Percentiles rank a stretch among this genome's conserved stretches.
These are phyloP conservation scores for Ciconia boyciana DNA, from an alignment of 2,113 vertebrate species.

Conservation along the genomic window DNA sequence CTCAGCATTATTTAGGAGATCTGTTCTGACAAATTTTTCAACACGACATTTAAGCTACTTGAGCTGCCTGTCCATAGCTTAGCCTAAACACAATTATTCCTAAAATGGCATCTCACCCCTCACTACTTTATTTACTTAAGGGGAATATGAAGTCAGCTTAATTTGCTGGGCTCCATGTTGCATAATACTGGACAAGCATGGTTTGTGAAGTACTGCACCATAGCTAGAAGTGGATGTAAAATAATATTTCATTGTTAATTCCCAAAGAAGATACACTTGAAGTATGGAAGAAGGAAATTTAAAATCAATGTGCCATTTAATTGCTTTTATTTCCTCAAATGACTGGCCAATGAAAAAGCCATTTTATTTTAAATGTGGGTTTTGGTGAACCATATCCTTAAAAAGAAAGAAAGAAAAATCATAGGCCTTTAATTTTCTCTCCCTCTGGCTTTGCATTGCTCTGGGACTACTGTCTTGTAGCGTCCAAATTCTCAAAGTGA, in stretches of 20 bases:
- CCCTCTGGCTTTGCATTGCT: background rate
- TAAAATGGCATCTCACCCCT: background rate
- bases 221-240: background rate
- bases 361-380: background rate
- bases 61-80: background rate
- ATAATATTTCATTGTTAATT: slow-evolving; percentile 2
- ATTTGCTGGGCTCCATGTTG: background rate
- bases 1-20: background rate
- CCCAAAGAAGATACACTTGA: background rate
- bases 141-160: background rate
- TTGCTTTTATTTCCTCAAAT: slow-evolving; percentile 39
- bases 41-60: background rate
- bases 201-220: background rate
- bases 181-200: background rate
- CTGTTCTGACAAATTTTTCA: background rate
- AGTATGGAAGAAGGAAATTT: slow-evolving; percentile 1
- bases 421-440: background rate
- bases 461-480: background rate
- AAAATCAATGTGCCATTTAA: slow-evolving; percentile 45
- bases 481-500: background rate
- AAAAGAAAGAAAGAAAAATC: background rate
- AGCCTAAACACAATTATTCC: background rate
- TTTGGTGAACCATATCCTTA: background rate
- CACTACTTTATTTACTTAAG: background rate
- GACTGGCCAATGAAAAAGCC: slow-evolving; percentile 8